These are phyloP conservation scores for Drosophila insularis DNA, from an alignment of 1,140 invertebrate genomes.

Conservation along the genomic window DNA sequence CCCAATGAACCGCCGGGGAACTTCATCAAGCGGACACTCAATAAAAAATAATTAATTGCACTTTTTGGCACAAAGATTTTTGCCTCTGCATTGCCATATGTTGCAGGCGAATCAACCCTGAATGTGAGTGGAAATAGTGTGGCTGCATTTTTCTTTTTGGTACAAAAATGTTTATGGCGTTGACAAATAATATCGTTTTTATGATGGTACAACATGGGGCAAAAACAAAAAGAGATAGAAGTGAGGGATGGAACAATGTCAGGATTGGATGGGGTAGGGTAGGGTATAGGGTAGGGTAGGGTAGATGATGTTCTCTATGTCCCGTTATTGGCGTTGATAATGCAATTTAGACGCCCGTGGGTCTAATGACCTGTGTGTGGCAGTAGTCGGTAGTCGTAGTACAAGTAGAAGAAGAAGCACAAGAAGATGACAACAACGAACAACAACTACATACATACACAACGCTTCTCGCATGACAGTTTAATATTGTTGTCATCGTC, in stretches of 20 bases:
- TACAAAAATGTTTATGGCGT: slow-evolving; percentile 58
- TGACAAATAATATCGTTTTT: slow-evolving; percentile 80
- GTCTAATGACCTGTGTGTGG: slow-evolving; percentile 70
- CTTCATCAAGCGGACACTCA: slow-evolving; percentile 48
- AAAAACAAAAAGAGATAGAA: neutral
- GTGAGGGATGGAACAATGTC: too few relatives aligned
- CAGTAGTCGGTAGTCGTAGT: neutral
- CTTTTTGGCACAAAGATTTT: slow-evolving; percentile 63
- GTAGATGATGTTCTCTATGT: slow-evolving; percentile 28
- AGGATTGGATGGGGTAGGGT: neutral
- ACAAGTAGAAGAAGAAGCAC: slow-evolving; percentile 18
- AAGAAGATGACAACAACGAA: neutral
- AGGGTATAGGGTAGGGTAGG: neutral
- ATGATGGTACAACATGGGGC: slow-evolving; percentile 37
- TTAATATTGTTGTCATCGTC: slow-evolving; percentile 61
- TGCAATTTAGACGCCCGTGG: slow-evolving; percentile 70
- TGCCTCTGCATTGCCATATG: slow-evolving; percentile 52
- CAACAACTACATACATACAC: too few relatives aligned
- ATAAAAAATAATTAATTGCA: slow-evolving; percentile 79
- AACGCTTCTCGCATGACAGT: slow-evolving; percentile 44
- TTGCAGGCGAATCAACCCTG: slow-evolving; percentile 45
- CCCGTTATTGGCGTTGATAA: slow-evolving; percentile 76
- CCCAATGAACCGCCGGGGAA: neutral
- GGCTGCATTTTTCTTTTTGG: slow-evolving; percentile 16
- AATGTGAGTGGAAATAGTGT: slow-evolving; percentile 21